These are phyloP conservation scores for Mycalesis mineus DNA, from an alignment of 2,888 invertebrate genomes.

Conservation along the genomic window DNA sequence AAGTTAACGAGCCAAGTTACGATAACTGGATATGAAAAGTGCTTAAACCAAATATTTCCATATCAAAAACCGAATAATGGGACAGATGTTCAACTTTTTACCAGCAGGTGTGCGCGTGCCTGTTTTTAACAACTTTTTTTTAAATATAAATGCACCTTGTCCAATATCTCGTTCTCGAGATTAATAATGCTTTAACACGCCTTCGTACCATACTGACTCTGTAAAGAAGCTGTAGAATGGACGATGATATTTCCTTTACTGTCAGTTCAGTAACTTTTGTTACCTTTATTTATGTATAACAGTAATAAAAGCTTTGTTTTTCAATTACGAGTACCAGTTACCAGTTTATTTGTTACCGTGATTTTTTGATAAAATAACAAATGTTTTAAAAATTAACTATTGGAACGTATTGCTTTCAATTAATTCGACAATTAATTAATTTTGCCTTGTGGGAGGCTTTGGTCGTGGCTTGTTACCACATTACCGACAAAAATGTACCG, in stretches of 20 bases:
- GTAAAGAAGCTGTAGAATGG: not conserved
- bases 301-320: too few species aligned
- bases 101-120: slow-evolving; percentile 61
- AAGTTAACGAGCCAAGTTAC: slow-evolving; percentile 5
- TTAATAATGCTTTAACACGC: slow-evolving; percentile 2
- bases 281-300: too few species aligned
- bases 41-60: slow-evolving; percentile 20
- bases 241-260: not conserved
- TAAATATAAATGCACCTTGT: slow-evolving; percentile 24
- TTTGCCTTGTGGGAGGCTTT: too few species aligned
- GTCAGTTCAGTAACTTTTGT: too few species aligned
- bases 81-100: slow-evolving; percentile 49
- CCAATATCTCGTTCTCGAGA: slow-evolving; percentile 11
- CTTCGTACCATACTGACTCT: not conserved
- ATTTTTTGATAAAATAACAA: too few species aligned
- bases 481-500: too few species aligned
- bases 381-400: too few species aligned
- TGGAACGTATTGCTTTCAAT: too few species aligned
- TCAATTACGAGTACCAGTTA: too few species aligned
- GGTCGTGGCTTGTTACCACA: too few species aligned
- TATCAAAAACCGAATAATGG: slow-evolving; percentile 40
- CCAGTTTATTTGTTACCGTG: too few species aligned
- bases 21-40: slow-evolving; percentile 1
- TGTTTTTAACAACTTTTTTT: slow-evolving; percentile 26
- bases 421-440: too few species aligned